A percentile compares a stretch with the other conserved stretches of the same genome.
These are phyloP conservation scores for Heliconius erato DNA, from an alignment of 2,888 invertebrate genomes.

Conservation along the genomic window DNA sequence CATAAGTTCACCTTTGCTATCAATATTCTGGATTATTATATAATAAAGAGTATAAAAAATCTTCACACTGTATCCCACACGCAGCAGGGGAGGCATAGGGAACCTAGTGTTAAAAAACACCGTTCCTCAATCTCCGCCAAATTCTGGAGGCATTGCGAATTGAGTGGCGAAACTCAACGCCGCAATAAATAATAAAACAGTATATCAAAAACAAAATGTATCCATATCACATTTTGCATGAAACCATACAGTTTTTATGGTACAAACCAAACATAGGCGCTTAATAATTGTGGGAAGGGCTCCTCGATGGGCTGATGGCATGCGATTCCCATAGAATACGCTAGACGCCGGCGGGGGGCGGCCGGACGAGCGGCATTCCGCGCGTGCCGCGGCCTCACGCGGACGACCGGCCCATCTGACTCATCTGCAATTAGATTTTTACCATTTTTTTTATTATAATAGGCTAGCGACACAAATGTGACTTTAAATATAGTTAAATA, in stretches of 20 bases:
- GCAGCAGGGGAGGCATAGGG: too few relatives aligned
- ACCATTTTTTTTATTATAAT: background rate
- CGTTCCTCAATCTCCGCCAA: too few relatives aligned
- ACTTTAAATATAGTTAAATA: background rate
- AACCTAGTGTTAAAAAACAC: too few relatives aligned
- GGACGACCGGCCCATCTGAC: conserved; percentile 11
- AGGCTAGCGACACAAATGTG: background rate
- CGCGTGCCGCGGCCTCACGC: conserved; percentile 47
- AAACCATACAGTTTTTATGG: conserved; percentile 9
- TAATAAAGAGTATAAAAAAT: too few relatives aligned
- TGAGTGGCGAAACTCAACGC: too few relatives aligned
- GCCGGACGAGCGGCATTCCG: conserved; percentile 56
- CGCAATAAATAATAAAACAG: too few relatives aligned
- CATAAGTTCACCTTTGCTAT: too few relatives aligned
- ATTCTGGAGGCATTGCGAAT: too few relatives aligned
- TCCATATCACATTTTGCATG: conserved; percentile 14
- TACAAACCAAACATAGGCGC: conserved; percentile 12
- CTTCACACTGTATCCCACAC: too few relatives aligned
- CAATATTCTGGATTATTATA: too few relatives aligned
- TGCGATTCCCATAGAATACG: conserved; percentile 43
- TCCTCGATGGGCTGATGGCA: conserved; percentile 20
- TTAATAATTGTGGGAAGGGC: conserved; percentile 40
- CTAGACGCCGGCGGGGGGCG: conserved; percentile 41
- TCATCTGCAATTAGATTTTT: conserved; percentile 8
- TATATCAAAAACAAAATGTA: too few relatives aligned